phyloP scores from a whole-genome alignment of 2,888 invertebrate species.

The Andrena camellia region DNA sequence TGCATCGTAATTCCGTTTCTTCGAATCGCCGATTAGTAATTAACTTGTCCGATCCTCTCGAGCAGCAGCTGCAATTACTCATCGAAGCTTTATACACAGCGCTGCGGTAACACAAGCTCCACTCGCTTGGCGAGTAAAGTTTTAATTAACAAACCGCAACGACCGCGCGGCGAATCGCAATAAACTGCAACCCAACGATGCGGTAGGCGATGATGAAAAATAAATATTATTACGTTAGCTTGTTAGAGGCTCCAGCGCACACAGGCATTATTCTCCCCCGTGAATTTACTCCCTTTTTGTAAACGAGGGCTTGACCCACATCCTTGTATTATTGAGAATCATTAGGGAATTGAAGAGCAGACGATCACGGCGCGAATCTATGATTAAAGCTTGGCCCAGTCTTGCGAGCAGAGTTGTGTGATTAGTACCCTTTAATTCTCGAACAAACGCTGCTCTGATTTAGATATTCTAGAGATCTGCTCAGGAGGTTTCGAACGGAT shows the following conservation, averaged over 20 bases:
- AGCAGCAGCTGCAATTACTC: neutral
- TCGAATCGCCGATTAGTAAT: slow-evolving; percentile 7
- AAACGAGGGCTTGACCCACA: neutral
- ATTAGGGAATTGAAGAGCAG: slow-evolving; percentile 8
- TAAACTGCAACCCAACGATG: neutral
- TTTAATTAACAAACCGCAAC: neutral
- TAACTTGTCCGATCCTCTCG: neutral
- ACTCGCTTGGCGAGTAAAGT: neutral
- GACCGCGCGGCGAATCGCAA: neutral
- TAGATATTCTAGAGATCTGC: neutral
- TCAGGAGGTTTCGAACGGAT: neutral
- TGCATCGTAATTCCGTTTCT: neutral
- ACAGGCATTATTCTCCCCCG: neutral
- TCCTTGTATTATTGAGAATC: slow-evolving; percentile 1
- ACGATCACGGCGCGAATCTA: slow-evolving; percentile 4
- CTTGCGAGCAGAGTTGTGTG: neutral
- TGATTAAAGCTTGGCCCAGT: neutral
- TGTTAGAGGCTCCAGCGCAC: neutral
- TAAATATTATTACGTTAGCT: neutral
- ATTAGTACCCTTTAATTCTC: slow-evolving; percentile 16
- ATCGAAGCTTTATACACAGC: neutral
- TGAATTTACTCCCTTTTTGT: neutral
- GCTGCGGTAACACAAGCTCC: neutral
- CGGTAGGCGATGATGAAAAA: neutral
- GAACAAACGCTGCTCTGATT: neutral